Evolutionary conservation across 2,797 vertebrate genomes (phyloP).

Genomic region (Gallinago nigripennis): DNA sequence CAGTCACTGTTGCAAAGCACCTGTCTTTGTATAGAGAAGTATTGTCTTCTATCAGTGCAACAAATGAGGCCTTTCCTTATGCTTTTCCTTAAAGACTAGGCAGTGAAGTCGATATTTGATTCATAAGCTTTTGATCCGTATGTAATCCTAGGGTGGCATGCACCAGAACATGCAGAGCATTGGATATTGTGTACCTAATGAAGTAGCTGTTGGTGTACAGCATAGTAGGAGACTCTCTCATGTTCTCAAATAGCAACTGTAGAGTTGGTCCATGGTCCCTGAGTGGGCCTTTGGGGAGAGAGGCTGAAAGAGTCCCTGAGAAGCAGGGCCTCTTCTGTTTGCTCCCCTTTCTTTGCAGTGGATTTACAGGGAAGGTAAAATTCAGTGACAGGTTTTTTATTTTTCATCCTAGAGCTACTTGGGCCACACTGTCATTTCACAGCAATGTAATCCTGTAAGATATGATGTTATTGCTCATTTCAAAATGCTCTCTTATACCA

Average conservation of each 20-base stretch:
- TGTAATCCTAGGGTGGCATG: not conserved
- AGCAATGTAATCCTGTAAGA: not conserved
- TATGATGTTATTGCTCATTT: not conserved
- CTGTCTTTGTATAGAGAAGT: not conserved
- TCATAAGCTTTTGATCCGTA: not conserved
- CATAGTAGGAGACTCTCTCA: not conserved
- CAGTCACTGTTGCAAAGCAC: not conserved
- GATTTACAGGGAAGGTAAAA: not conserved
- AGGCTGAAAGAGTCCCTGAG: not conserved
- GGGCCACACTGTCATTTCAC: not conserved
- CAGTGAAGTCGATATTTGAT: not conserved
- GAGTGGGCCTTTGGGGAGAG: not conserved
- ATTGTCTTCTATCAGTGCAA: not conserved
- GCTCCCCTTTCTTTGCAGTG: not conserved
- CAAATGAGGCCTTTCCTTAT: not conserved
- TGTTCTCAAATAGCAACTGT: not conserved
- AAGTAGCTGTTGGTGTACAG: not conserved
- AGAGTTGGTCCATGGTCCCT: not conserved
- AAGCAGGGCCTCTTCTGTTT: not conserved
- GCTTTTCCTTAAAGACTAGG: not conserved
- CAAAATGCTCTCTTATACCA: not conserved
- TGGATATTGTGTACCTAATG: not conserved
- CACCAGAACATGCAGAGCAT: not conserved
- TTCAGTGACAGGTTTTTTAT: rapidly evolving
- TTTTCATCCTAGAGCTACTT: not conserved